Evolutionary conservation across 2,113 vertebrate species (phyloP), one percentile per base, ranked within the genome.

Genomic region (Alexandromys fortis): DNA sequence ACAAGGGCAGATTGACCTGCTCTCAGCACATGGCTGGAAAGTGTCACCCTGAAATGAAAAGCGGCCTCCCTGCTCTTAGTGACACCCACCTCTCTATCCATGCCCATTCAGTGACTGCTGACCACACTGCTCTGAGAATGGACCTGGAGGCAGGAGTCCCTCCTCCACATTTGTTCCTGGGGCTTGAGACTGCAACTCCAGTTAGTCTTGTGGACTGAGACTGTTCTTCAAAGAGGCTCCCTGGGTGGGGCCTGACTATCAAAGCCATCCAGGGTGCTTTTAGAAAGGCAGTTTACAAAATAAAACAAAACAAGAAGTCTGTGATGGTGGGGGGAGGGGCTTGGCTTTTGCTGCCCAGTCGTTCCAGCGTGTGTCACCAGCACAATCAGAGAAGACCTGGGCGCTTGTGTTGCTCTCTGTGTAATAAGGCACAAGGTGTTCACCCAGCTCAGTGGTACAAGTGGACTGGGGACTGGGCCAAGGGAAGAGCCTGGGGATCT

Each of bases 361-460:
- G 19, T 58, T 19, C 19, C 58, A 58, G 58, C 19, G 2, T 2
- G 58, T 11, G 1, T 17, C 38, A 42, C 35, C 7, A 55, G 13
- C 33, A 28, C 35, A 28, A 24, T 26, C 47, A 16, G 22, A n/a
- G 7, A 26, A 72, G 67, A 38, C 35, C 35, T 17, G 26, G 70
- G 16, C 14, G 19, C 49, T 42, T 2, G 4, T 35, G 30, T 13
- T 49, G 17, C 42, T 49, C 28, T 86, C 89, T 77, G 45, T 26
- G 94, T 83, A 96, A 95, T n/a, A 55, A n/a, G 85, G 94, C 67
- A 94, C 94, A 93, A 49, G 28, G 16, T 26, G 82, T 61, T 47
- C 68, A 5, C 47, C 49, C 96, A 33, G 67, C 88, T 91, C 95
- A 19, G 19, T 21, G 91, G 63, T 33, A 21, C 83, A 61, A 42